phyloP scores from a whole-genome alignment of 2,797 vertebrate genomes.

The Galago senegalensis region DNA sequence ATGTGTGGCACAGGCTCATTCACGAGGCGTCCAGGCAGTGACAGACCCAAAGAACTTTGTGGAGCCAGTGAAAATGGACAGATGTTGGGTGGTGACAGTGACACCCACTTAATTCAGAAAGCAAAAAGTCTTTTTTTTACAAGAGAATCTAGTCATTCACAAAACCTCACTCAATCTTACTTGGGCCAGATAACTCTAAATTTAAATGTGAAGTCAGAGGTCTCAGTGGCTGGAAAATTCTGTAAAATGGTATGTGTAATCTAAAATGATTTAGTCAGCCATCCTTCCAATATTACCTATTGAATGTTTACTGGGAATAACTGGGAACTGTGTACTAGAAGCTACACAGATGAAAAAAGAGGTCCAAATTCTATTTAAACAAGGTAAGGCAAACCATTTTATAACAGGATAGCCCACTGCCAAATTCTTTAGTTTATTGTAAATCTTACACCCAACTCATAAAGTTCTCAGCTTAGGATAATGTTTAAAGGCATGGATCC shows the following conservation, averaged over 20 bases:
- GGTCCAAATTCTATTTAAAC: conserved; percentile 31
- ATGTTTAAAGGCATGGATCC: not conserved
- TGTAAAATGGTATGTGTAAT: not conserved
- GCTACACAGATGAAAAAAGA: not conserved
- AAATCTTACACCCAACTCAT: not conserved
- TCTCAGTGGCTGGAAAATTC: conserved; percentile 5
- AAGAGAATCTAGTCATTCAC: conserved; percentile 57
- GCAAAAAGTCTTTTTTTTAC: conserved; percentile 14
- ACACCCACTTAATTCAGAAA: not conserved
- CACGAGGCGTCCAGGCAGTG: not conserved
- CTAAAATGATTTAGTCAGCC: not conserved
- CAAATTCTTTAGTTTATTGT: conserved; percentile 36
- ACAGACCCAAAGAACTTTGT: conserved; percentile 1
- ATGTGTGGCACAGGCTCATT: conserved; percentile 29
- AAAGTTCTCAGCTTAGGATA: not conserved
- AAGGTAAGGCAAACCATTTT: not conserved
- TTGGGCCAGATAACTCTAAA: conserved; percentile 33
- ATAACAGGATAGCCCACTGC: not conserved
- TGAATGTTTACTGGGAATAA: not conserved
- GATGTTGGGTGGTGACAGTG: conserved; percentile 15
- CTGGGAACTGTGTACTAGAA: not conserved
- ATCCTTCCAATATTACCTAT: not conserved
- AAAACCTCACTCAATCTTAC: conserved; percentile 57
- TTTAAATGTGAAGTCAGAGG: not conserved
- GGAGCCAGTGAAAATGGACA: conserved; percentile 57